A percentile compares a stretch with the other conserved stretches of the same genome.
phyloP scores from a whole-genome alignment of 2,113 vertebrate genomes.

The Mohoua ochrocephala region DNA sequence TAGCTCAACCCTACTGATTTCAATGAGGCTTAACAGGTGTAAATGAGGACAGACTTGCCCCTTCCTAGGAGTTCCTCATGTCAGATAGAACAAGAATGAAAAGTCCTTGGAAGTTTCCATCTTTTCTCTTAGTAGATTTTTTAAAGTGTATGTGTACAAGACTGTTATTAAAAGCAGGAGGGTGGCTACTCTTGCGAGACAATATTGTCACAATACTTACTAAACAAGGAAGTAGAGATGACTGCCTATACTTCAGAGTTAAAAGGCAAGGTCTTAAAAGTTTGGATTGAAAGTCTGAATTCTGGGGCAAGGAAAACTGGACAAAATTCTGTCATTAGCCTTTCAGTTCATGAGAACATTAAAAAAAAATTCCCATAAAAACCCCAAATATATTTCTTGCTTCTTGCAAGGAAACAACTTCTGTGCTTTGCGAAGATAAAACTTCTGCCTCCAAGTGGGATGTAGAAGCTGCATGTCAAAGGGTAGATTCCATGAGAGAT shows the following conservation, averaged over 20 bases:
- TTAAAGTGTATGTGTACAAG: neutral
- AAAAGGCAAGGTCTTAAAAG: neutral
- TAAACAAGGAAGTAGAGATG: neutral
- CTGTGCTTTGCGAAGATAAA: conserved; percentile 1
- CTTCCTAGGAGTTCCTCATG: neutral
- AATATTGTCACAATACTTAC: neutral
- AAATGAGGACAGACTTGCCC: neutral
- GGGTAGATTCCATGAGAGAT: conserved; percentile 44
- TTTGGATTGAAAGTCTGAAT: neutral
- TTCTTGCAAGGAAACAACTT: conserved; percentile 1
- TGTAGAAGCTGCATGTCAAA: conserved; percentile 19
- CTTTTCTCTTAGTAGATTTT: neutral
- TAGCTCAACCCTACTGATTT: neutral
- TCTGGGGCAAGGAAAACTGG: neutral
- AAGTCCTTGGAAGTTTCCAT: neutral
- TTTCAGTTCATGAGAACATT: neutral
- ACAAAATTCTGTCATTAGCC: neutral
- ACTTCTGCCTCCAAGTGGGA: conserved; percentile 5
- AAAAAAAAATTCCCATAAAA: neutral
- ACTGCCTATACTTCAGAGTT: neutral
- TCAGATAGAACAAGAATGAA: neutral
- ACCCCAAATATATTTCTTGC: neutral
- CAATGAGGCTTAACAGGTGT: neutral
- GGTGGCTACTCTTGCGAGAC: neutral
- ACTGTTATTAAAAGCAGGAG: neutral